phyloP scores from a whole-genome alignment of 2,113 vertebrate genomes.

The Gymnogyps californianus region DNA sequence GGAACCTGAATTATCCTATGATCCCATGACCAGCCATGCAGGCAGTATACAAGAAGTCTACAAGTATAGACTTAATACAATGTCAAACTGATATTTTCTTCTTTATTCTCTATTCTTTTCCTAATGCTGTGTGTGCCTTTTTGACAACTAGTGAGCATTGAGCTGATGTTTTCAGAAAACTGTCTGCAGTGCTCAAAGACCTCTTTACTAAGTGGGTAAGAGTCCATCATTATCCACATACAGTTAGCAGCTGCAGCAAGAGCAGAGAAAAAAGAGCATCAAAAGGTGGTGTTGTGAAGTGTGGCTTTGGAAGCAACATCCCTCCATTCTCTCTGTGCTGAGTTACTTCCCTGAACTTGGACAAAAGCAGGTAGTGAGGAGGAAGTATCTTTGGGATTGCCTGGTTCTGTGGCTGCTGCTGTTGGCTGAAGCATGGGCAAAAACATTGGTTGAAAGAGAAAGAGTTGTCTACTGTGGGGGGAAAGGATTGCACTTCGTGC shows the following conservation, averaged over 20 bases:
- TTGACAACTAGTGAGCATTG: neutral
- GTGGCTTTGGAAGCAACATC: neutral
- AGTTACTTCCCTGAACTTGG: neutral
- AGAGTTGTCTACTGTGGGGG: neutral
- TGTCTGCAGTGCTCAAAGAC: neutral
- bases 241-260: neutral
- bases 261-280: neutral
- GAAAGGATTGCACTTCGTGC: neutral
- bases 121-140: neutral
- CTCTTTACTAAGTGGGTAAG: neutral
- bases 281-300: neutral
- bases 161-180: neutral
- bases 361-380: neutral
- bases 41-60: neutral
- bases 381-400: neutral
- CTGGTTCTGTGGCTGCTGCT: neutral
- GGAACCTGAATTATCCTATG: neutral
- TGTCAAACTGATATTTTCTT: neutral
- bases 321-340: neutral
- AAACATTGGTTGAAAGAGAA: neutral
- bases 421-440: neutral
- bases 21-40: neutral
- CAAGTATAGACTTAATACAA: neutral
- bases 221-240: neutral
- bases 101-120: neutral